These are phyloP conservation scores for Drosophila nikananu DNA, from an alignment of 1,140 invertebrate species.

Conservation along the genomic window DNA sequence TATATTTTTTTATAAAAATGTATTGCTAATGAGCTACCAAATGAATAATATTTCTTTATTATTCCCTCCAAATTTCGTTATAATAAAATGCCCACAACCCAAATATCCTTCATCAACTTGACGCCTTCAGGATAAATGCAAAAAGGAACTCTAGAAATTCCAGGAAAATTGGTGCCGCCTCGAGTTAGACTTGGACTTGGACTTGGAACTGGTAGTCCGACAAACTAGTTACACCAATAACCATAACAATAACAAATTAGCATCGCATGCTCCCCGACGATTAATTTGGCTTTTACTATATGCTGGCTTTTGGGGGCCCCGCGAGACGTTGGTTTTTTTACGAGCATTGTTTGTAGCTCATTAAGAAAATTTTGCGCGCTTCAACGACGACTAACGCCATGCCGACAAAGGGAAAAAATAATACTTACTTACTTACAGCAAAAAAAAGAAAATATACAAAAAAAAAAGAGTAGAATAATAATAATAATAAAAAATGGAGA, in stretches of 20 bases:
- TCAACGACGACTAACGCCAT: slow-evolving; percentile 59
- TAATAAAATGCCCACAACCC: background rate
- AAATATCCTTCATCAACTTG: slow-evolving; percentile 4
- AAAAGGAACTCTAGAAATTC: slow-evolving; percentile 10
- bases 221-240: slow-evolving; percentile 59
- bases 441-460: background rate
- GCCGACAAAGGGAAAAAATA: slow-evolving; percentile 65
- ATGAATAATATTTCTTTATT: no score
- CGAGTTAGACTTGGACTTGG: slow-evolving; percentile 16
- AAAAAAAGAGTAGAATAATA: background rate
- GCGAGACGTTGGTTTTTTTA: slow-evolving; percentile 20
- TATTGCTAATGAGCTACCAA: no score
- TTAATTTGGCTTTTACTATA: slow-evolving; percentile 62
- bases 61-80: background rate
- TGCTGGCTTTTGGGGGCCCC: slow-evolving; percentile 13
- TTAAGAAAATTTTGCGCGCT: slow-evolving; percentile 77
- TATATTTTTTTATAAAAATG: no score
- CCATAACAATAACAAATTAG: slow-evolving; percentile 77
- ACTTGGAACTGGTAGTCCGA: slow-evolving; percentile 14
- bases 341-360: slow-evolving; percentile 75
- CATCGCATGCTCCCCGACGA: slow-evolving; percentile 67
- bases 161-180: background rate
- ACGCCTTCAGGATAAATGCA: background rate
- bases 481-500: slow-evolving; percentile 9
- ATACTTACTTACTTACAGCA: slow-evolving; percentile 3